Percentiles rank a stretch among this genome's conserved stretches.
These are phyloP conservation scores for Andrena praecox DNA, from an alignment of 2,888 invertebrate genomes.

Conservation along the genomic window DNA sequence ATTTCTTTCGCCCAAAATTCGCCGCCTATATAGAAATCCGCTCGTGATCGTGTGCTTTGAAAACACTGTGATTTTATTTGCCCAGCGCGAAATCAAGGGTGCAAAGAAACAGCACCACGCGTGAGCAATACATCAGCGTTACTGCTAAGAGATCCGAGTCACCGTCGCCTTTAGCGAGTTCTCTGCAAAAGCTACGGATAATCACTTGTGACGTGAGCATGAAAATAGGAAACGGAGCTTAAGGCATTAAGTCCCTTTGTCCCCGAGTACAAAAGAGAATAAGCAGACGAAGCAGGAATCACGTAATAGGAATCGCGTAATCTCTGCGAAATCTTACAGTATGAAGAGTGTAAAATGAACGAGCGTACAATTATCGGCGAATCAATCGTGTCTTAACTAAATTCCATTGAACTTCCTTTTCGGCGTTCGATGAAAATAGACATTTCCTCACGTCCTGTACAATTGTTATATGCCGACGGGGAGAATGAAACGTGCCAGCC, in stretches of 20 bases:
- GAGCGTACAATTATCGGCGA: slow-evolving; percentile 38
- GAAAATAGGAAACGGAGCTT: slow-evolving; percentile 41
- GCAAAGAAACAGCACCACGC: no score
- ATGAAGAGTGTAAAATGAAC: slow-evolving; percentile 10
- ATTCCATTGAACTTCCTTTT: slow-evolving; percentile 3
- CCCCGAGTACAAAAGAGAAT: slow-evolving; percentile 44
- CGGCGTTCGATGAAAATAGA: background rate
- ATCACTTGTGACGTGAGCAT: slow-evolving; percentile 37
- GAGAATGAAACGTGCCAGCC: background rate
- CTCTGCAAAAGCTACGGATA: slow-evolving; percentile 25
- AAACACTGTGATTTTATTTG: no score
- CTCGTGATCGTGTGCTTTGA: no score
- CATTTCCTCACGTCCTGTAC: background rate
- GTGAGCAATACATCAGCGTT: background rate
- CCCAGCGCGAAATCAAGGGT: no score
- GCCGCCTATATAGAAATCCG: no score
- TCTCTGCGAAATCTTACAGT: slow-evolving; percentile 41
- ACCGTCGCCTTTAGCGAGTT: slow-evolving; percentile 3
- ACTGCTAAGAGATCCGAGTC: background rate
- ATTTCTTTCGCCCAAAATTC: no score
- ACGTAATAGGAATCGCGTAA: slow-evolving; percentile 47
- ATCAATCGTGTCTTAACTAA: slow-evolving; percentile 19
- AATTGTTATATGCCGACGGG: background rate
- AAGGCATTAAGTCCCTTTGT: slow-evolving; percentile 54
- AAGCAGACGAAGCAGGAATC: slow-evolving; percentile 55